Percentiles rank a stretch among this genome's conserved stretches.
Conservation (phyloP, 2,113 vertebrate species). For the Pipa parva region DNA sequence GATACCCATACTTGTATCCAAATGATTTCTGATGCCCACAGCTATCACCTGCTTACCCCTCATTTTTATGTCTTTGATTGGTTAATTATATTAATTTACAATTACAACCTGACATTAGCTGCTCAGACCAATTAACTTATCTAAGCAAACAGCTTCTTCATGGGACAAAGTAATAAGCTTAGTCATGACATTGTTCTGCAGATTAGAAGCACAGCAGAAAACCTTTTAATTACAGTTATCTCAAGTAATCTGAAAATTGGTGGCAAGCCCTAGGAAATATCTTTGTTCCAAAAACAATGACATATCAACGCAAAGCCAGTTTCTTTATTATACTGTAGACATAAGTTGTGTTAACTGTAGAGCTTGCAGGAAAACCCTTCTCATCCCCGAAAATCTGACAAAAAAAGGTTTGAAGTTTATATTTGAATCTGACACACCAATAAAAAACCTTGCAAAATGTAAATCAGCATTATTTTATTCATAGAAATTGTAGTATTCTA, state of each 20-base stretch:
- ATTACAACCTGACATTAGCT: conserved; percentile 19
- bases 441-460: conserved; percentile 6
- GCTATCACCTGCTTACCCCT: no score
- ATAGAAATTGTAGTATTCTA: conserved; percentile 2
- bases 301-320: not conserved
- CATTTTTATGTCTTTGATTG: not conserved
- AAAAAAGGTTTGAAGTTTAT: conserved; percentile 12
- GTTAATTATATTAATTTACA: conserved; percentile 6
- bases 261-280: conserved; percentile 10
- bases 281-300: not conserved
- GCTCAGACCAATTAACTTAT: conserved; percentile 5
- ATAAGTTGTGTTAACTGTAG: not conserved
- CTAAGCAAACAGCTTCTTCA: not conserved
- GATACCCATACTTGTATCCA: no score
- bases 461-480: not conserved
- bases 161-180: not conserved
- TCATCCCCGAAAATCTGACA: not conserved
- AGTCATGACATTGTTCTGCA: not conserved
- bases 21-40: no score
- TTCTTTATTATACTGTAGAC: conserved; percentile 8
- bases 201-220: not conserved
- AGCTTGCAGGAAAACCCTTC: not conserved
- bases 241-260: conserved; percentile 6
- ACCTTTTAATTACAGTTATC: conserved; percentile 24
- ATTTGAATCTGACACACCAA: conserved; percentile 1